phyloP scores from a whole-genome alignment of 53 echinoderm and acorn worm genomes.

The Echinarachnius parma region DNA sequence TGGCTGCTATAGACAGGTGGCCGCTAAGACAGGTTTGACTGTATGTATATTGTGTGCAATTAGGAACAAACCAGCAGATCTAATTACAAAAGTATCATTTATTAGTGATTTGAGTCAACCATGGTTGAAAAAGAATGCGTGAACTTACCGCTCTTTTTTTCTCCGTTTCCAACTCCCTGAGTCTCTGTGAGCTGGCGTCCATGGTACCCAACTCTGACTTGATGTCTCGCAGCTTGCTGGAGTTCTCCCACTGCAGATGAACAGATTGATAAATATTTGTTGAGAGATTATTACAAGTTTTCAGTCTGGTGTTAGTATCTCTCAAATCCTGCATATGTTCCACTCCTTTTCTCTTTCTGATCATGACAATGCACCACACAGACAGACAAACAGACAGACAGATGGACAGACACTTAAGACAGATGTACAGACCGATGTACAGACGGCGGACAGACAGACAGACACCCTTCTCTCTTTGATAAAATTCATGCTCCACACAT shows the following conservation, averaged over 20 bases:
- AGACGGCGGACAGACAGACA: background rate
- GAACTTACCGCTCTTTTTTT: constrained; percentile 31
- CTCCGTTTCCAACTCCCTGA: constrained; percentile 31
- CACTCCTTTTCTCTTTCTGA: constrained; percentile 12
- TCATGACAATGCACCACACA: constrained; percentile 14
- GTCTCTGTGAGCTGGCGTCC: constrained; percentile 35
- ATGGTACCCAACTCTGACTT: constrained; percentile 22
- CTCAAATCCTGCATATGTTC: constrained; percentile 28
- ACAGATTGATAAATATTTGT: too few relatives aligned
- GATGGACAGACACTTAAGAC: too few relatives aligned
- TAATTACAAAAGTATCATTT: too few relatives aligned
- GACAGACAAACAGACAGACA: too few relatives aligned
- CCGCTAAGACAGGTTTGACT: too few relatives aligned
- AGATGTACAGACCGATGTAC: too few relatives aligned
- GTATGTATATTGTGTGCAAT: too few relatives aligned
- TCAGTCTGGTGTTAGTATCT: constrained; percentile 32
- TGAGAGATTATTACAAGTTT: constrained; percentile 12
- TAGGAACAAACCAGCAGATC: too few relatives aligned
- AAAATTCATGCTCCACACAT: too few relatives aligned
- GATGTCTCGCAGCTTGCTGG: constrained; percentile 25
- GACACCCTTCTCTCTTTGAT: too few relatives aligned
- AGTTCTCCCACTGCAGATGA: constrained; percentile 18
- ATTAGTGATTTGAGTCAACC: too few relatives aligned
- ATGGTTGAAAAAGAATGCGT: background rate
- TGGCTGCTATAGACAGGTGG: too few relatives aligned